A percentile compares a stretch with the other conserved stretches of the same genome.
These are phyloP conservation scores for Lepus timidus DNA, from an alignment of 2,113 vertebrate species.

Conservation along the genomic window DNA sequence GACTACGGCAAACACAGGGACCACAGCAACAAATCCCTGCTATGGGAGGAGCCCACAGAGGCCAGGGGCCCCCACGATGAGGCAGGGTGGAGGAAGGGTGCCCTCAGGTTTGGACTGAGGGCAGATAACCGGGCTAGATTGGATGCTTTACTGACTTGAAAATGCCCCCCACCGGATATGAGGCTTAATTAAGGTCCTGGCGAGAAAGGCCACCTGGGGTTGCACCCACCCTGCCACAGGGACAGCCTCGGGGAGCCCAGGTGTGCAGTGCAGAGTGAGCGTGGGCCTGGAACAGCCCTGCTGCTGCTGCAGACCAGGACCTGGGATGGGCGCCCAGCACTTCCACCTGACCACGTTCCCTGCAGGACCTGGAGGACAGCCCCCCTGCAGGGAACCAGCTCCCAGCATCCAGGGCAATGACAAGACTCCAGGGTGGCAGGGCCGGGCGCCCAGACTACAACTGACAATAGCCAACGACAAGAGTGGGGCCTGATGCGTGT, in stretches of 20 bases:
- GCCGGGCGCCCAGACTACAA: too few relatives aligned
- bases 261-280: too few relatives aligned
- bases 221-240: too few relatives aligned
- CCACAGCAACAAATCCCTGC: not conserved
- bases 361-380: not conserved
- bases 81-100: not conserved
- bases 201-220: not conserved
- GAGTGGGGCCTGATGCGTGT: not conserved
- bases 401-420: not conserved
- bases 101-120: too few relatives aligned
- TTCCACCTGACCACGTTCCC: not conserved
- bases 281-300: too few relatives aligned
- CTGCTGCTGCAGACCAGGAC: too few relatives aligned
- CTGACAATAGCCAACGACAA: not conserved
- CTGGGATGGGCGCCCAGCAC: too few relatives aligned
- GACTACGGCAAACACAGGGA: not conserved
- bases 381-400: not conserved
- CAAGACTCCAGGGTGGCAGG: not conserved
- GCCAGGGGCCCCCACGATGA: not conserved
- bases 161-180: not conserved
- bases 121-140: too few relatives aligned
- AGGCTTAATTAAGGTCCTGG: not conserved
- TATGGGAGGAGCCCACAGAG: not conserved
- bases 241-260: not conserved
- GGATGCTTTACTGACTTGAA: not conserved